Evolutionary conservation across 2,797 vertebrate species (phyloP), one percentile per base, ranked within the genome.

Genomic region (Rhinogobio ventralis): DNA sequence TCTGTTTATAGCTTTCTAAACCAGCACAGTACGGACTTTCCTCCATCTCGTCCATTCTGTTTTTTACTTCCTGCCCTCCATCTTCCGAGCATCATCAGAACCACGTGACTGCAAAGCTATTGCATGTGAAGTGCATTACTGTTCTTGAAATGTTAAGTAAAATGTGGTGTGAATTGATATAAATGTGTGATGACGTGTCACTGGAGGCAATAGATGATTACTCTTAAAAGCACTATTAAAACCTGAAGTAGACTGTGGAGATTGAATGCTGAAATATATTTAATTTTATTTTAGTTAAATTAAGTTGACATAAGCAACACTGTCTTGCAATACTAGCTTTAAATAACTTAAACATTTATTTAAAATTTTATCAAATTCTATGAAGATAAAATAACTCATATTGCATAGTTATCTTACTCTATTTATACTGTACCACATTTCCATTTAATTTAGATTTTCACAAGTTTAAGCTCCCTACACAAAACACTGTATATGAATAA

Each of bases 371-470:
- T 79, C 5, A 15, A 66, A 33, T 79, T 51, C 7, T 17, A 10
- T 25, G 2, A 39, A 77, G 1, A 30, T 49, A 14, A 66, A 62
- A 19, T 11, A 49, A 20, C 62, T 67, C 33, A 4, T 20, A 67
- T 17, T 71, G 11, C 7, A 19, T 19, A 14, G 30, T 42, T 33
- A 23, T 62, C 60, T 14, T 2, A 72, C 60, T 45, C 25, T 19
- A 7, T 46, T 71, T 17, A 83, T 23, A 74, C 68, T 11, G 7
- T 4, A 46, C 25, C 13, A 9, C 49, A 45, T 51, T 42, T 53
- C 53, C 53, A 55, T 46, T 14, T 51, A 6, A 51, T 51, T 51
- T 75, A 14, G 20, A 84, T 84, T 84, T 30, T 71, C n/a, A 84
- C 6, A 57, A 57, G 57, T 60, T 60, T 25, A 60, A 25, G 57